These are phyloP conservation scores for Hippocampus abdominalis DNA, from an alignment of 2,113 vertebrate genomes.

Conservation along the genomic window DNA sequence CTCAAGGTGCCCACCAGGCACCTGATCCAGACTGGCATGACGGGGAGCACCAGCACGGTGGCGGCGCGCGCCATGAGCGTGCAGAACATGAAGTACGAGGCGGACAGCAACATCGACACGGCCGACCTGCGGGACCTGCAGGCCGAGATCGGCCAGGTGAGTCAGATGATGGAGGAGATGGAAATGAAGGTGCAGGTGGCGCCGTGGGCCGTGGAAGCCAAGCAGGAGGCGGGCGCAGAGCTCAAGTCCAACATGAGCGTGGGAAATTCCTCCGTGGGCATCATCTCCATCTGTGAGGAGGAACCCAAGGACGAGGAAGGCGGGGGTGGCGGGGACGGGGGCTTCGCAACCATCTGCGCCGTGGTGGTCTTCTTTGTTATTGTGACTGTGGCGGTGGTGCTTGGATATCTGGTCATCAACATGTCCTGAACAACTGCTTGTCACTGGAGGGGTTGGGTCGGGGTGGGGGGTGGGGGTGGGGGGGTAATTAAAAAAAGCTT, in stretches of 20 bases:
- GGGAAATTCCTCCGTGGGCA: constrained; percentile 81
- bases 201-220: constrained; percentile 95
- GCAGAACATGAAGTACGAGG: constrained; percentile 90
- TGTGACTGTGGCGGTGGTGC: constrained; percentile 79
- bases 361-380: constrained; percentile 83
- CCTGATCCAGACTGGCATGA: constrained; percentile 91
- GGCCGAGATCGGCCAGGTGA: constrained; percentile 85
- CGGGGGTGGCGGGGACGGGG: constrained; percentile 66
- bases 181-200: constrained; percentile 97
- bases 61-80: constrained; percentile 88
- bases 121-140: constrained; percentile 84
- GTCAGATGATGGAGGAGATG: constrained; percentile 95
- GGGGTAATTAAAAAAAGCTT: not conserved
- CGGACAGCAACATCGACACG: constrained; percentile 83
- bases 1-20: constrained; percentile 85
- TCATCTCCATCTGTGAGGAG: constrained; percentile 80
- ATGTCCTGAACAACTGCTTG: constrained; percentile 73
- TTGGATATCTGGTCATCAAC: constrained; percentile 88
- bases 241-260: constrained; percentile 82
- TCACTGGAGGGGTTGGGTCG: constrained; percentile 7
- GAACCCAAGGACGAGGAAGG: constrained; percentile 76
- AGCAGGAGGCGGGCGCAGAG: constrained; percentile 88
- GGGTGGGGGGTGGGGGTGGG: not conserved
- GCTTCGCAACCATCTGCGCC: constrained; percentile 79
- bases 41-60: constrained; percentile 81